Percentiles rank a stretch among this genome's conserved stretches.
Conservation (phyloP, 2,113 vertebrate species). For the Benitochromis conjunctus region DNA sequence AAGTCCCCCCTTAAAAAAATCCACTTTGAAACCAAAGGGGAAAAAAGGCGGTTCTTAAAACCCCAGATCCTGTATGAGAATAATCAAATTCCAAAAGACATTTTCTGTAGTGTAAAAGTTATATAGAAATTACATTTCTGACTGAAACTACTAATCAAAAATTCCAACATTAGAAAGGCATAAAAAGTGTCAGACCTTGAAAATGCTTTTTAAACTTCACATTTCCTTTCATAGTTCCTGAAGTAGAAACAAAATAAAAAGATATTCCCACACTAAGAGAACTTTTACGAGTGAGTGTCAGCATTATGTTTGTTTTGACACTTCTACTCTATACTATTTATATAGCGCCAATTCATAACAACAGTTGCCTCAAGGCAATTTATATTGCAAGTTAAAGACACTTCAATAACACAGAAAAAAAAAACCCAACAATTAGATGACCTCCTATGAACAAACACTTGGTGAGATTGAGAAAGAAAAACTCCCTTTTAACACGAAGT, state of each 20-base stretch:
- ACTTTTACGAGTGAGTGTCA: neutral
- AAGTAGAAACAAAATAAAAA: neutral
- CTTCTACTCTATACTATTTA: neutral
- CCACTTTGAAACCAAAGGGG: neutral
- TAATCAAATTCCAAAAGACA: neutral
- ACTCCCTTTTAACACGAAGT: neutral
- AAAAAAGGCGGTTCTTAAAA: neutral
- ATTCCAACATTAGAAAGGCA: neutral
- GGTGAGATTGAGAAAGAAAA: neutral
- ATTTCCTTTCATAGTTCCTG: neutral
- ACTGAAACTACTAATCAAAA: neutral
- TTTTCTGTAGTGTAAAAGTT: neutral
- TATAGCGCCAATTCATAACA: neutral
- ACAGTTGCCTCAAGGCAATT: neutral
- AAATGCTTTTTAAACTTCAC: neutral
- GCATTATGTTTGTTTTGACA: neutral
- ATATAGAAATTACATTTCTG: neutral
- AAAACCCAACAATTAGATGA: neutral
- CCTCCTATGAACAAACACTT: neutral
- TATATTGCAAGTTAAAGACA: neutral
- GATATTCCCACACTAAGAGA: neutral
- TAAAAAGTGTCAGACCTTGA: neutral
- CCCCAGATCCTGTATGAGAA: neutral
- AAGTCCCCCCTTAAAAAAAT: neutral
- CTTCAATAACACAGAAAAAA: neutral